Base-by-base conservation (phyloP, 2,888 invertebrate species). In the Drosophila diplacantha region DNA sequence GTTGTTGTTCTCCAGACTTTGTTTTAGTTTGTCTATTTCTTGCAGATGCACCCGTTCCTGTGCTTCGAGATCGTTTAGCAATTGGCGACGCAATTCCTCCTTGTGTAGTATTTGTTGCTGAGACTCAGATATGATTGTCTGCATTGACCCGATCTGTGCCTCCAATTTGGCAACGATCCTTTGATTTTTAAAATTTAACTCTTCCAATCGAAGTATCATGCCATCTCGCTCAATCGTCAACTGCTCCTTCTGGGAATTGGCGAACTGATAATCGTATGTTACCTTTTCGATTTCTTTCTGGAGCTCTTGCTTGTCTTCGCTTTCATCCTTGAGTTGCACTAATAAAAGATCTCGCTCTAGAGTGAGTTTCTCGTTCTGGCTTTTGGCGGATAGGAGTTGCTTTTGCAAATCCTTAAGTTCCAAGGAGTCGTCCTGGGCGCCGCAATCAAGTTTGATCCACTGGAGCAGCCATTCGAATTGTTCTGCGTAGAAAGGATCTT, bases 31-130 rank as follows among this genome's bases (percentile, higher is more conserved):
- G 5, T 46, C 14, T 6, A 18, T 16, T 32, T 65, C 39, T 1
- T 63, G 32, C 8, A 37, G n/a, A 34, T 62, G 54, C 32, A 9
- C 24, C n/a, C 14, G 43, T 5, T 62, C 31, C 24, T 63, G 62
- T 3, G 6, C 6, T 14, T 18, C 20, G 2, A 59, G 32, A 1
- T 44, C 20, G 1, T 3, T 18, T 1, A 46, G 50, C 11, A 60
- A n/a, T 38, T 51, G 14, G 11, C 14, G 32, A 3, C 38, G 34
- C 20, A 16, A 2, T 31, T 16, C 0, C n/a, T 46, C 39, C 14
- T 9, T 5, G 7, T 31, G 3, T 3, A 14, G 9, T 3, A 55
- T 31, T 44, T 49, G 20, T 3, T 14, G 20, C 16, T 44, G 18
- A 3, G 37, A 54, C 24, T 63, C 55, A 4, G 26, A 35, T 24